A percentile compares a stretch with the other conserved stretches of the same genome.
Evolutionary conservation across 2,888 invertebrate genomes (phyloP).

Genomic region (Digitonthophagus gazella): DNA sequence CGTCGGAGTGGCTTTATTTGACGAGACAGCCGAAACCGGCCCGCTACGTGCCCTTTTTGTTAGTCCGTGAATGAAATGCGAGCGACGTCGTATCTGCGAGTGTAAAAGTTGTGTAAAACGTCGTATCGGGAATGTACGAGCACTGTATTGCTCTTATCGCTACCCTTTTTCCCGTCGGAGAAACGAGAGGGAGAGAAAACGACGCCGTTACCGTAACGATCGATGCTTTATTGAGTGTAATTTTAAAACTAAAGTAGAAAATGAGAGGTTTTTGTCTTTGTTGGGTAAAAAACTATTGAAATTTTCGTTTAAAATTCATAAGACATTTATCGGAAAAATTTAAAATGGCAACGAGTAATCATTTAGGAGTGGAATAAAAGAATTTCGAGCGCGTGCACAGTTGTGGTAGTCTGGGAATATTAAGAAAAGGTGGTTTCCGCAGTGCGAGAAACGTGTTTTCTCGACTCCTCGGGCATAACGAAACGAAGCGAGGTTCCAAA

Average conservation of each 20-base stretch:
- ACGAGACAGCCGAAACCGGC: not conserved
- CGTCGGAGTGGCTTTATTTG: not conserved
- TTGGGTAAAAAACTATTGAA: no score
- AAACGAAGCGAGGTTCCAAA: constrained; percentile 8
- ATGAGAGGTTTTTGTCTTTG: not conserved
- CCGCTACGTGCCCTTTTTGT: not conserved
- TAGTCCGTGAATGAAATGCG: not conserved
- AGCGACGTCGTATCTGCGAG: no score
- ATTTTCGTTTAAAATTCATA: constrained; percentile 2
- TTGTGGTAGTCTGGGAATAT: constrained; percentile 2
- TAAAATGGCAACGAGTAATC: not conserved
- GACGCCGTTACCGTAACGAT: no score
- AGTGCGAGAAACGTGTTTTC: constrained; percentile 7
- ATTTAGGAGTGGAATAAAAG: not conserved
- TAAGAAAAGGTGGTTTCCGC: constrained; percentile 8
- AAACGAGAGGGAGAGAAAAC: no score
- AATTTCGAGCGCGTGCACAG: constrained; percentile 1
- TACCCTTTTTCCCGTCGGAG: no score
- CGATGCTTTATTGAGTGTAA: not conserved
- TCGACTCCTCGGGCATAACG: constrained; percentile 6
- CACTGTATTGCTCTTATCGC: no score
- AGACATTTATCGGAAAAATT: constrained; percentile 3
- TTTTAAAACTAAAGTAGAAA: no score
- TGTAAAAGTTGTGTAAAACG: no score
- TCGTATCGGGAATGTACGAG: no score